Percentiles rank a stretch among this genome's conserved stretches.
Conservation (phyloP, 2,888 invertebrate species). For the Acleris emargana region DNA sequence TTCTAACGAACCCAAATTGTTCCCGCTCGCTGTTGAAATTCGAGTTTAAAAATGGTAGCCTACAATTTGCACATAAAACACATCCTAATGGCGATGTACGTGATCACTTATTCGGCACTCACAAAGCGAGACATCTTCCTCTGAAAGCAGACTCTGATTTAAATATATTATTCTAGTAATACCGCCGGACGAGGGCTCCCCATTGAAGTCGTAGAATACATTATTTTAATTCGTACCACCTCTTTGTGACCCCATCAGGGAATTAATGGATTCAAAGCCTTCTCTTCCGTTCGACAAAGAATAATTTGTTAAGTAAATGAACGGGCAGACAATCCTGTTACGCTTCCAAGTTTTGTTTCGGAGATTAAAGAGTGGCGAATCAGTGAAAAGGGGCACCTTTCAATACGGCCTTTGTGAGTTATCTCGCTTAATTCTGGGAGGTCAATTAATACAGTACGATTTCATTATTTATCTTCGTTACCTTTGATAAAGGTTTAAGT, state of each 20-base stretch:
- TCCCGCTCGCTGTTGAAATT: conserved; percentile 58
- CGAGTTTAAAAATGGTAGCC: conserved; percentile 78
- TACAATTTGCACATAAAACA: conserved; percentile 84
- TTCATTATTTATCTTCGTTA: conserved; percentile 71
- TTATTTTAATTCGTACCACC: conserved; percentile 83
- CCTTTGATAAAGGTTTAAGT: conserved; percentile 46
- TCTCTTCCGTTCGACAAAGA: conserved; percentile 82
- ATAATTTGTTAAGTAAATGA: conserved; percentile 84
- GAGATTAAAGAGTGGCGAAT: conserved; percentile 80
- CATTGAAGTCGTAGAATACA: conserved; percentile 82
- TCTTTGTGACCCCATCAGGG: conserved; percentile 81
- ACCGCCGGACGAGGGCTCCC: conserved; percentile 80
- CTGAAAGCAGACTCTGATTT: conserved; percentile 81
- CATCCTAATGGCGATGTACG: conserved; percentile 80
- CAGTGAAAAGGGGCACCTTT: conserved; percentile 73
- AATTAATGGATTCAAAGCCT: conserved; percentile 83
- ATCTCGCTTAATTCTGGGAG: conserved; percentile 78
- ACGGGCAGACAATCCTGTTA: conserved; percentile 81
- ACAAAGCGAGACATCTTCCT: conserved; percentile 79
- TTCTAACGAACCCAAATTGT: conserved; percentile 78
- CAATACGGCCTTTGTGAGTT: conserved; percentile 72
- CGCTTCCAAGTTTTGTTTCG: conserved; percentile 78
- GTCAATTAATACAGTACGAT: conserved; percentile 75
- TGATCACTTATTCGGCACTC: conserved; percentile 79
- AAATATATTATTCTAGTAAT: conserved; percentile 83